Evolutionary conservation across 1,140 invertebrate species (phyloP).

Genomic region (Megalopta genalis): DNA sequence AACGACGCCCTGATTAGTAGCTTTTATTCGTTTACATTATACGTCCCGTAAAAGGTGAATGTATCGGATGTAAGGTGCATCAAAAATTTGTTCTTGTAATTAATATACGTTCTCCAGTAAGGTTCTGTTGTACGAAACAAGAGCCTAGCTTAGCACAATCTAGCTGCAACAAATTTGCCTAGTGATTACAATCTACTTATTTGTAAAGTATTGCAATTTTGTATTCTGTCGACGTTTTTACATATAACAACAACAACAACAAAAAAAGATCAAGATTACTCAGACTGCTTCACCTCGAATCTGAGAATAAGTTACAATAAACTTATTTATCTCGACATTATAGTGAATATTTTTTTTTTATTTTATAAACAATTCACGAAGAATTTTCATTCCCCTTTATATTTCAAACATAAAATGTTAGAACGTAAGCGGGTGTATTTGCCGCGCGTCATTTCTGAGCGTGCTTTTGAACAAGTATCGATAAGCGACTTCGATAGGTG

Average conservation of each 20-base stretch:
- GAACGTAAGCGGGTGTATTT: neutral
- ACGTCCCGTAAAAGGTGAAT: neutral
- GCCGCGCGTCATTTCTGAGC: neutral
- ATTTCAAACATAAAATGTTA: neutral
- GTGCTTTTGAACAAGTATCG: neutral
- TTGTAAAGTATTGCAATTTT: slow-evolving; percentile 39
- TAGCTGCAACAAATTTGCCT: slow-evolving; percentile 19
- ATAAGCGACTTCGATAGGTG: neutral
- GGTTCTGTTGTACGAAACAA: slow-evolving; percentile 18
- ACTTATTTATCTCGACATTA: slow-evolving; percentile 41
- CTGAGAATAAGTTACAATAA: slow-evolving; percentile 45
- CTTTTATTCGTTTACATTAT: slow-evolving; percentile 3
- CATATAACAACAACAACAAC: slow-evolving; percentile 16
- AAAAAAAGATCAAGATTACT: slow-evolving; percentile 6
- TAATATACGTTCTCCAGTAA: neutral
- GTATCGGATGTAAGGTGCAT: neutral
- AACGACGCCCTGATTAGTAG: neutral
- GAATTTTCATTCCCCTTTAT: neutral
- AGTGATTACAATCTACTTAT: slow-evolving; percentile 30
- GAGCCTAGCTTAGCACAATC: slow-evolving; percentile 13
- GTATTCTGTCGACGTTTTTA: slow-evolving; percentile 43
- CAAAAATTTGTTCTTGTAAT: neutral
- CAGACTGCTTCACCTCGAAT: slow-evolving; percentile 4
- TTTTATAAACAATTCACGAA: neutral
- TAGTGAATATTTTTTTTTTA: neutral